A percentile compares a stretch with the other conserved stretches of the same genome.
Evolutionary conservation across 2,113 vertebrate species (phyloP).

Genomic region (Xiphorhynchus elegans): DNA sequence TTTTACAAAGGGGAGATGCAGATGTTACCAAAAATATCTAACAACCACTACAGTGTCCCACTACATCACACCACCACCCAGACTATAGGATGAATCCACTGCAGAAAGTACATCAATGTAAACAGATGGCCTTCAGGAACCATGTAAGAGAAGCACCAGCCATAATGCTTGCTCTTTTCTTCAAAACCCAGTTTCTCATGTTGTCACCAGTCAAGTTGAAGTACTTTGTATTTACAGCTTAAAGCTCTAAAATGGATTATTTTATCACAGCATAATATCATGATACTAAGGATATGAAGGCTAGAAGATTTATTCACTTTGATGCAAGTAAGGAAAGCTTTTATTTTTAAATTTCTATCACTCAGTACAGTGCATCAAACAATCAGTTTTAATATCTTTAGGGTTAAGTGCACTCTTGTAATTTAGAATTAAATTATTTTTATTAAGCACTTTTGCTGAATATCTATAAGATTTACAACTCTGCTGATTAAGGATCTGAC

Average conservation of each 20-base stretch:
- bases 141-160: constrained; percentile 24
- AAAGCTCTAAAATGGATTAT: constrained; percentile 75
- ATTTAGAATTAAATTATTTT: constrained; percentile 82
- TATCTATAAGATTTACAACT: constrained; percentile 76
- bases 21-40: not conserved
- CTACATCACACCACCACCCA: not conserved
- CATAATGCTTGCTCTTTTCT: constrained; percentile 42
- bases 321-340: constrained; percentile 77
- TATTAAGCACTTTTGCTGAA: constrained; percentile 83
- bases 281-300: constrained; percentile 65
- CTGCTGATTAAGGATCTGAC: constrained; percentile 81
- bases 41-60: not conserved
- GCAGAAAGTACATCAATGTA: not conserved
- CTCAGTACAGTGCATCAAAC: constrained; percentile 77
- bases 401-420: constrained; percentile 83
- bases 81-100: not conserved
- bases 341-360: constrained; percentile 80
- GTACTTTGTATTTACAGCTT: constrained; percentile 79
- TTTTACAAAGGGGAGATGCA: not conserved
- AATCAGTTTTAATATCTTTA: constrained; percentile 85
- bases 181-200: constrained; percentile 73
- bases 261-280: constrained; percentile 75
- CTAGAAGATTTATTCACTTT: constrained; percentile 67
- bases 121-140: constrained; percentile 38
- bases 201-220: constrained; percentile 76